phyloP scores from a whole-genome alignment of 2,113 vertebrate genomes.

The cat (Felis catus) region F.catus_Fca126_mat1.0 CM031427.1:6596501-6597000 shows the following conservation, averaged over 20 bases:
- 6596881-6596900: not conserved
- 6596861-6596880: not conserved
- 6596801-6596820: not conserved
- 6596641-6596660: not conserved
- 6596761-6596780: not conserved
- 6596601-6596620: not conserved
- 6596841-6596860: not conserved
- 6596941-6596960: not conserved
- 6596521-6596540: conserved; percentile 30
- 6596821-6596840: not conserved
- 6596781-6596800: not conserved
- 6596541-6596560: conserved; percentile 72
- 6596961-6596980: not conserved
- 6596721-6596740: not conserved
- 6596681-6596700: not conserved
- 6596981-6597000: too few species aligned
- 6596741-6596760: not conserved
- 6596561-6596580: conserved; percentile 43
- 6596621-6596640: not conserved
- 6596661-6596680: not conserved
- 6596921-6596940: not conserved
- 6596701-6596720: not conserved
- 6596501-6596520: not conserved
- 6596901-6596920: not conserved
- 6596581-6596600: not conserved